Conservation (phyloP, 2,888 invertebrate species). For the Mythimna lalbum region DNA sequence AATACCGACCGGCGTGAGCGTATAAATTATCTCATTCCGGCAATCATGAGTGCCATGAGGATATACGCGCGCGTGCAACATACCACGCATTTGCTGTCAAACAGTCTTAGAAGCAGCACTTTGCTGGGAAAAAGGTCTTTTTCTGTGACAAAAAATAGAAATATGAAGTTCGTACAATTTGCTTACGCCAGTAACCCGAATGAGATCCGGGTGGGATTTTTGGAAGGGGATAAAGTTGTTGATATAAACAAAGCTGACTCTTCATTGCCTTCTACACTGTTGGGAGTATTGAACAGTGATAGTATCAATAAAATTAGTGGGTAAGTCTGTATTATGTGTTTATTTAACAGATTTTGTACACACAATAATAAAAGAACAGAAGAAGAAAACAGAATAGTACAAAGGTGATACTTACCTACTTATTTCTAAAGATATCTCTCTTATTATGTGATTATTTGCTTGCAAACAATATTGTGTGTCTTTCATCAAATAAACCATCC, state of each 20-base stretch:
- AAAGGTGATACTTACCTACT: too few relatives aligned
- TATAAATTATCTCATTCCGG: conserved; percentile 13
- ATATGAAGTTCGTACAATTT: conserved; percentile 94
- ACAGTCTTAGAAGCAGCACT: conserved; percentile 60
- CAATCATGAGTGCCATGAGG: conserved; percentile 71
- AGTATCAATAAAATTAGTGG: conserved; percentile 74
- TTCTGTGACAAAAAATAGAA: conserved; percentile 74
- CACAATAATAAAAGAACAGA: too few relatives aligned
- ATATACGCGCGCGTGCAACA: conserved; percentile 66
- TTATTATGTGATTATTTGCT: neutral
- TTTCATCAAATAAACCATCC: too few relatives aligned
- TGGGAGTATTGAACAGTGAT: conserved; percentile 84
- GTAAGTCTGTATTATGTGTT: conserved; percentile 71
- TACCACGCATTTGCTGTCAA: conserved; percentile 69
- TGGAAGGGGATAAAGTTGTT: conserved; percentile 92
- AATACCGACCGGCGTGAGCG: conserved; percentile 43
- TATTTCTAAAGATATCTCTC: too few relatives aligned
- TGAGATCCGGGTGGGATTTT: conserved; percentile 92
- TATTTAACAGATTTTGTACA: too few relatives aligned
- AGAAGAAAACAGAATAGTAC: too few relatives aligned
- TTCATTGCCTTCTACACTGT: conserved; percentile 80
- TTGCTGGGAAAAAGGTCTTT: conserved; percentile 66
- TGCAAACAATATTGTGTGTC: neutral
- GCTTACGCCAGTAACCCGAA: conserved; percentile 88
- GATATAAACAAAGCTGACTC: conserved; percentile 92